Conservation (phyloP, 2,888 invertebrate species). For the Monopis laevigella region DNA sequence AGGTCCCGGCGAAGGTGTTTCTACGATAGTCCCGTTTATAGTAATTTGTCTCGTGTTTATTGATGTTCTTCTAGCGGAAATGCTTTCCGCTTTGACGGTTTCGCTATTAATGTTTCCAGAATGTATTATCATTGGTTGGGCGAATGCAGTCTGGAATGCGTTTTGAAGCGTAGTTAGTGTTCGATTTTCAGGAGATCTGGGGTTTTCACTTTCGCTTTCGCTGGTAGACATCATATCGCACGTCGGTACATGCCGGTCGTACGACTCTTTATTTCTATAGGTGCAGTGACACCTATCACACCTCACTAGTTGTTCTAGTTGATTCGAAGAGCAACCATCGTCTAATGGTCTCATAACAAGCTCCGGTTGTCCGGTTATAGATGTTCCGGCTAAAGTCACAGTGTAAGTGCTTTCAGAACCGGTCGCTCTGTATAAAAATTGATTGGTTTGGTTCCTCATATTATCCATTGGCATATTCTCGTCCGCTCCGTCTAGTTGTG, state of each 20-base stretch:
- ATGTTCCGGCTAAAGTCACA: constrained; percentile 60
- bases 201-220: constrained; percentile 82
- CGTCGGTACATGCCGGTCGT: constrained; percentile 78
- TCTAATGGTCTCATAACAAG: constrained; percentile 54
- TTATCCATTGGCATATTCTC: constrained; percentile 62
- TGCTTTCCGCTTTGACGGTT: constrained; percentile 56
- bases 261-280: constrained; percentile 83
- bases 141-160: constrained; percentile 59
- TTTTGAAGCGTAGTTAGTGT: constrained; percentile 59
- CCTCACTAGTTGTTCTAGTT: constrained; percentile 79
- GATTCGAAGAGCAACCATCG: constrained; percentile 36
- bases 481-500: constrained; percentile 76
- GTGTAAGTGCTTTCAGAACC: constrained; percentile 57
- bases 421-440: constrained; percentile 55
- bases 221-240: constrained; percentile 84
- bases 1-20: constrained; percentile 62
- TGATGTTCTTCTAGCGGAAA: constrained; percentile 56
- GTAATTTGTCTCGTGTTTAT: constrained; percentile 63
- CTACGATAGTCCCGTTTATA: constrained; percentile 62
- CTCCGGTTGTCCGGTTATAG: constrained; percentile 58
- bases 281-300: constrained; percentile 90
- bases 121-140: constrained; percentile 58
- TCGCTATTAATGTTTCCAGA: constrained; percentile 55
- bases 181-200: constrained; percentile 63
- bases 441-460: constrained; percentile 43